A percentile compares a stretch with the other conserved stretches of the same genome.
Conservation (phyloP, 2,113 vertebrate genomes). For the Trichechus manatus region DNA sequence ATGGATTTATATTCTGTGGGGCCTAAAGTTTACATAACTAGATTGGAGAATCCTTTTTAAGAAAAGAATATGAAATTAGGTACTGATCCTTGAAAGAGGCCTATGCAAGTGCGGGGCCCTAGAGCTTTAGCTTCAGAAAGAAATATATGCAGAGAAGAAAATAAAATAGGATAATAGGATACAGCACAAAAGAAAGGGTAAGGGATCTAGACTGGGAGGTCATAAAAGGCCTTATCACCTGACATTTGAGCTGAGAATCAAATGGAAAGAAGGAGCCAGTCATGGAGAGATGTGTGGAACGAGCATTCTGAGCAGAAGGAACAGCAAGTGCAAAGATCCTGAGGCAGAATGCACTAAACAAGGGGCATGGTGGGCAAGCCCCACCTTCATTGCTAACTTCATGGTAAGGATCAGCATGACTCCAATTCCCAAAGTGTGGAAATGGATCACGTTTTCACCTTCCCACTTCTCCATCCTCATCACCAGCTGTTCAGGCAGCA, state of each 20-base stretch:
- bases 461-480: not conserved
- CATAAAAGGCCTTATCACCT: not conserved
- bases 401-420: not conserved
- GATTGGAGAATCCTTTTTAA: not conserved
- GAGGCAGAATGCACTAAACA: not conserved
- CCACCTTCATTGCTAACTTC: not conserved
- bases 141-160: not conserved
- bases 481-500: not conserved
- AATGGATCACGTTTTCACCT: not conserved
- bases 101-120: not conserved
- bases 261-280: not conserved
- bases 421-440: not conserved
- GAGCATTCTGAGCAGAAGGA: not conserved
- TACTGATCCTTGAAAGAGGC: not conserved
- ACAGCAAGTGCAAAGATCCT: not conserved
- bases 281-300: not conserved
- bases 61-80: not conserved
- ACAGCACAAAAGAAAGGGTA: not conserved
- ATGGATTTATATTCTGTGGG: not conserved
- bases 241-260: not conserved
- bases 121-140: not conserved
- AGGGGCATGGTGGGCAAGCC: not conserved
- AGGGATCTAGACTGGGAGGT: not conserved
- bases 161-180: not conserved
- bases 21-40: not conserved